Conservation (phyloP, 2,797 vertebrate species). For the Fratercula arctica region DNA sequence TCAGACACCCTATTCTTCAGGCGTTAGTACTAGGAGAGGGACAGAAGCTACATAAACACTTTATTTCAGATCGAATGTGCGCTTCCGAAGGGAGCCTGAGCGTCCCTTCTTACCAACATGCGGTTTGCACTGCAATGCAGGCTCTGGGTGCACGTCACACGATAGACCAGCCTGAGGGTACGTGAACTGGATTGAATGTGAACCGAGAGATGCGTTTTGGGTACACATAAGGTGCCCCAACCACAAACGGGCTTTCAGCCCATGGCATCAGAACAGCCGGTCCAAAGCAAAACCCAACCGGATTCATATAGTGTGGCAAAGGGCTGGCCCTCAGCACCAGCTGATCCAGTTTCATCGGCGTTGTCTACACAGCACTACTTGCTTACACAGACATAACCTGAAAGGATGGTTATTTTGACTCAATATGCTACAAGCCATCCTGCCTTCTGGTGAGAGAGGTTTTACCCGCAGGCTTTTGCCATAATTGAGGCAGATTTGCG, state of each 20-base stretch:
- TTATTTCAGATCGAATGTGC: neutral
- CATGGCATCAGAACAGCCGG: rapidly evolving
- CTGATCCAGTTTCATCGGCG: rapidly evolving
- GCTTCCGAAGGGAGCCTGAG: neutral
- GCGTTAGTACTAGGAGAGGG: neutral
- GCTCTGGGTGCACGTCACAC: neutral
- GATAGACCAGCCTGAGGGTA: neutral
- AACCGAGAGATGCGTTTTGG: neutral
- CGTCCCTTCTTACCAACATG: neutral
- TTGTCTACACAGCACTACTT: neutral
- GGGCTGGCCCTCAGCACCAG: neutral
- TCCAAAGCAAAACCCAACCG: neutral
- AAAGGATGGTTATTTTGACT: neutral
- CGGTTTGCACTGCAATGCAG: rapidly evolving
- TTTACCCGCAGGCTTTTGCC: neutral
- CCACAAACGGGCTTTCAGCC: neutral
- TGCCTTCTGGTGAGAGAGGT: neutral
- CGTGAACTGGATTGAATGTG: rapidly evolving
- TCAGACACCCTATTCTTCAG: neutral
- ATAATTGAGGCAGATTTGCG: neutral
- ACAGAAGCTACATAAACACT: neutral
- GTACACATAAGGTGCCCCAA: neutral
- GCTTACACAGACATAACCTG: neutral
- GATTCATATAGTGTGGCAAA: neutral
- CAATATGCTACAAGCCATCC: neutral